Evolutionary conservation across 2,888 invertebrate species (phyloP).

Genomic region (Callyntrura sp.): DNA sequence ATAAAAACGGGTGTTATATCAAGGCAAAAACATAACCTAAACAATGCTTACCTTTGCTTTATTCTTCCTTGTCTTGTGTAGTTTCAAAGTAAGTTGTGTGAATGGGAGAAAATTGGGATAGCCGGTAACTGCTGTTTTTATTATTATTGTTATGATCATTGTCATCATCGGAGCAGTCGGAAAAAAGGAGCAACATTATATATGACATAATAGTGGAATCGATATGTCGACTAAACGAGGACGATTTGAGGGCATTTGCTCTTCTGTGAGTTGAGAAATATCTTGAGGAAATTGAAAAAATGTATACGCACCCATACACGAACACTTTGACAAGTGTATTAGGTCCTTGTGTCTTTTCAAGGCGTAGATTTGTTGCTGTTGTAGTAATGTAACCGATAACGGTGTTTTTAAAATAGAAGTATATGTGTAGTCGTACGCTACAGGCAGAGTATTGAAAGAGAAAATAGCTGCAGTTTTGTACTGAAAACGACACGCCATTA

Average conservation of each 20-base stretch:
- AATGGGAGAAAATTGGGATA: slow-evolving; percentile 38
- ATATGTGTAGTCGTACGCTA: not conserved
- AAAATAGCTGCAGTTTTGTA: not conserved
- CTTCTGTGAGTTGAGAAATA: not conserved
- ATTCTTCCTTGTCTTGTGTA: not conserved
- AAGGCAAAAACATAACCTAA: slow-evolving; percentile 48
- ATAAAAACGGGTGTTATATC: slow-evolving; percentile 65
- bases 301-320: not conserved
- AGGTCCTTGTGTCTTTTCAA: not conserved
- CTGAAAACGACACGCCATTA: not conserved
- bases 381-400: not conserved
- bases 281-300: not conserved
- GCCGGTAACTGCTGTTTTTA: slow-evolving; percentile 38
- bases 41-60: slow-evolving; percentile 53
- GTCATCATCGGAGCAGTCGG: slow-evolving; percentile 21
- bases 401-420: not conserved
- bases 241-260: slow-evolving; percentile 14
- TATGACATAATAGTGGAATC: slow-evolving; percentile 1
- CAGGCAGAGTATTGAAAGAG: not conserved
- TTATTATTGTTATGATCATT: slow-evolving; percentile 50
- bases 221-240: not conserved
- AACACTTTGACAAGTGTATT: not conserved
- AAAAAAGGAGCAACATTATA: not conserved
- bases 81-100: not conserved
- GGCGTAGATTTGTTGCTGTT: not conserved